These are phyloP conservation scores for Polydrusus tereticollis DNA, from an alignment of 2,888 invertebrate species.

Conservation along the genomic window DNA sequence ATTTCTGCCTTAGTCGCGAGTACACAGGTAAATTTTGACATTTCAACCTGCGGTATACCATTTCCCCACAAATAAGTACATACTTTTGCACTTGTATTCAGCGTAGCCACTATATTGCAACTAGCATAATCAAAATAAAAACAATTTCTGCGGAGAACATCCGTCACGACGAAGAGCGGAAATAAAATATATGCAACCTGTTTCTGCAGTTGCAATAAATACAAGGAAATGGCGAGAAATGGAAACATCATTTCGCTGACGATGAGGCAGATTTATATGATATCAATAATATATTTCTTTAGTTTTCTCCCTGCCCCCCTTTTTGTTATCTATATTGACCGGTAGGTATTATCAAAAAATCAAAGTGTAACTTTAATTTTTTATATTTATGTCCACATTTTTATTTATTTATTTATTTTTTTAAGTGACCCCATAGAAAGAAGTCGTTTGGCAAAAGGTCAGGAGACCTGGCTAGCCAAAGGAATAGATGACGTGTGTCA, in stretches of 20 bases:
- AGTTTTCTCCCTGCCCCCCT: too few species aligned
- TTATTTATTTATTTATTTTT: too few species aligned
- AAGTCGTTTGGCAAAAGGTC: too few species aligned
- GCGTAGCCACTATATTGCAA: background rate
- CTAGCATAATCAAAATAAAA: background rate
- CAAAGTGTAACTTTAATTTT: too few species aligned
- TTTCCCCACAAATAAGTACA: background rate
- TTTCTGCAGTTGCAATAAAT: background rate
- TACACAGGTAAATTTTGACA: background rate
- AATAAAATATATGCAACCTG: constrained; percentile 1
- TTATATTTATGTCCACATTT: too few species aligned
- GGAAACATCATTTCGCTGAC: background rate
- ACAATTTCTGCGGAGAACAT: background rate
- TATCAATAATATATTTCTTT: too few species aligned
- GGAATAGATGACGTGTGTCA: too few species aligned
- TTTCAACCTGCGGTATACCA: background rate
- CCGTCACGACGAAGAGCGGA: background rate
- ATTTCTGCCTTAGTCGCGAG: too few species aligned
- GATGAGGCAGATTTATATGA: background rate
- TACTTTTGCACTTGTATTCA: background rate
- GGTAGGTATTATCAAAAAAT: too few species aligned
- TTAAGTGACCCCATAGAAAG: too few species aligned
- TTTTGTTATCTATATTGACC: too few species aligned
- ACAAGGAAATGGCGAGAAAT: background rate
- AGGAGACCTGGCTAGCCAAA: too few species aligned